Conservation (phyloP, 1,140 invertebrate genomes). For the Bicyclus anynana region DNA sequence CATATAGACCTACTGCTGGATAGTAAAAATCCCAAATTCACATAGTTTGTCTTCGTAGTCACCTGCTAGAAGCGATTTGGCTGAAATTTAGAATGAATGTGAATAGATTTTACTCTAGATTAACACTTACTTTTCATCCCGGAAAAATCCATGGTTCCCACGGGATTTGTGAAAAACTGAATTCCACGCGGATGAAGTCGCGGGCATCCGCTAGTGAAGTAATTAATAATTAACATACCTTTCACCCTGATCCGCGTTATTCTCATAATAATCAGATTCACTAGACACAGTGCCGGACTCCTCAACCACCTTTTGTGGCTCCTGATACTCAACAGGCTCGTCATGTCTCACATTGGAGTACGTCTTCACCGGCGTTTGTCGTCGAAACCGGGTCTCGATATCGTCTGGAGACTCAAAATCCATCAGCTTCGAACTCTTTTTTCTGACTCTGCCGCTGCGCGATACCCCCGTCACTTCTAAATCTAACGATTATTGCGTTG, state of each 20-base stretch:
- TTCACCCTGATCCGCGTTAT: constrained; percentile 77
- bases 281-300: constrained; percentile 74
- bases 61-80: too few species aligned
- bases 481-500: constrained; percentile 67
- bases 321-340: constrained; percentile 41
- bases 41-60: too few species aligned
- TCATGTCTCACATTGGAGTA: constrained; percentile 42
- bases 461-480: constrained; percentile 91
- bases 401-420: constrained; percentile 95
- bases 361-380: constrained; percentile 54
- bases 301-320: constrained; percentile 43
- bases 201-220: background rate
- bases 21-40: too few species aligned
- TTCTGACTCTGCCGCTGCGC: constrained; percentile 91
- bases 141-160: too few species aligned
- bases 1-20: too few species aligned
- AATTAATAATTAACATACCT: constrained; percentile 44
- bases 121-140: too few species aligned
- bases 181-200: too few species aligned
- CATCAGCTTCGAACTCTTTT: constrained; percentile 95
- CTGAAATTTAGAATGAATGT: too few species aligned
- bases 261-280: constrained; percentile 78
- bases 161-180: too few species aligned
- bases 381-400: constrained; percentile 74
- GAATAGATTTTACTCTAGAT: too few species aligned